Conservation (phyloP, 35 echinoderm and acorn worm genomes). For the Acanthaster planci region DNA sequence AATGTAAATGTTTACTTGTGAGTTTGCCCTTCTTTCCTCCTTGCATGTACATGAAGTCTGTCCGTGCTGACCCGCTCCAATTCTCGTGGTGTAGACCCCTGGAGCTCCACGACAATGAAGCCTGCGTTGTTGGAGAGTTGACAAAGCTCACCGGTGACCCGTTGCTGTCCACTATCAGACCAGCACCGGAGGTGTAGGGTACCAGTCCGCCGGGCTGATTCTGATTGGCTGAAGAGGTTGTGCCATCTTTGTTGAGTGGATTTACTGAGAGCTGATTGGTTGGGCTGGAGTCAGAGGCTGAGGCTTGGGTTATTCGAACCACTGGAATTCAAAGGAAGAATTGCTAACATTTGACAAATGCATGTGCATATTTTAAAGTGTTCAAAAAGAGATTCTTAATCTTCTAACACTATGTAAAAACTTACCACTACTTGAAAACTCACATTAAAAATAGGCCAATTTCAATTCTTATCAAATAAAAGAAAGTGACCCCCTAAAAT, state of each 20-base stretch:
- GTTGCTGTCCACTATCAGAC: slow-evolving; percentile 9
- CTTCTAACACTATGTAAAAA: no score
- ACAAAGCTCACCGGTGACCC: slow-evolving; percentile 3
- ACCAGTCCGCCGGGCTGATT: slow-evolving; percentile 3
- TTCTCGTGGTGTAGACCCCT: slow-evolving; percentile 53
- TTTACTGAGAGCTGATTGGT: background rate
- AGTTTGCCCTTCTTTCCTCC: slow-evolving; percentile 29
- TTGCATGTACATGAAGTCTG: slow-evolving; percentile 55
- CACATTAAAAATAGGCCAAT: no score
- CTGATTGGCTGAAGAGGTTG: background rate
- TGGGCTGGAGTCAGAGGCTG: background rate
- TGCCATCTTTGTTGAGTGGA: background rate
- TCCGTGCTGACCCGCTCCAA: slow-evolving; percentile 67
- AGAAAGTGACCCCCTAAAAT: no score
- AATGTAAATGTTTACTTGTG: background rate
- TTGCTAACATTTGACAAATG: no score
- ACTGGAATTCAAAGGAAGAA: background rate
- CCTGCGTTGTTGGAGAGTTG: background rate
- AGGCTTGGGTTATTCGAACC: background rate
- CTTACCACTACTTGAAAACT: no score
- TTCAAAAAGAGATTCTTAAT: no score
- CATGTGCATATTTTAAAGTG: no score
- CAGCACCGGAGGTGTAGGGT: background rate
- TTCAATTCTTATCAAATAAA: no score
- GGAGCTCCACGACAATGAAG: background rate